Evolutionary conservation across 2,797 vertebrate species (phyloP).

Genomic region (Micropoecilia bifurca): DNA sequence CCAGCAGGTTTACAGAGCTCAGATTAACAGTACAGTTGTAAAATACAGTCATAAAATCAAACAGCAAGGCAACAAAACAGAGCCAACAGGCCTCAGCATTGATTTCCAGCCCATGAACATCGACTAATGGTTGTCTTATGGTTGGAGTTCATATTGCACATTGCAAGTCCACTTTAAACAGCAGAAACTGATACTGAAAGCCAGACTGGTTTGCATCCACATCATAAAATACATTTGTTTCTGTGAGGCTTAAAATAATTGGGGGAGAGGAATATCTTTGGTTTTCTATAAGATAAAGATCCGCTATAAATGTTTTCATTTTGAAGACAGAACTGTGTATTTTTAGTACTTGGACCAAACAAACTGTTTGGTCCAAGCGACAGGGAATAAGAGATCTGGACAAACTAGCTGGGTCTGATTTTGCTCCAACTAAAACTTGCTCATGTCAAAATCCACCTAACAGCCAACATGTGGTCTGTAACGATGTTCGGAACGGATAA

Average conservation of each 20-base stretch:
- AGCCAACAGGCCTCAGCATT: conserved; percentile 26
- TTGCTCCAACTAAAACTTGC: not conserved
- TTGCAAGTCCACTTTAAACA: not conserved
- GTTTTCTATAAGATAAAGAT: not conserved
- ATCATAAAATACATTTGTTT: not conserved
- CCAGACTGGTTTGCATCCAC: not conserved
- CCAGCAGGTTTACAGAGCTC: conserved; percentile 35
- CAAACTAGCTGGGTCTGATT: not conserved
- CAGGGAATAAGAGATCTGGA: not conserved
- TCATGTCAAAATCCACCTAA: not conserved
- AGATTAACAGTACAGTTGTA: conserved; percentile 58
- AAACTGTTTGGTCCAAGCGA: not conserved
- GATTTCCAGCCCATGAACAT: conserved; percentile 25
- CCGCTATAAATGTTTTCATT: not conserved
- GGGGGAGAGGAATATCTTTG: not conserved
- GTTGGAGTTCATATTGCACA: not conserved
- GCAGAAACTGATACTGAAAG: conserved; percentile 1
- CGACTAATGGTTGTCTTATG: not conserved
- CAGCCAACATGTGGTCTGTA: not conserved
- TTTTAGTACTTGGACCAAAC: not conserved
- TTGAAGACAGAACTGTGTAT: not conserved
- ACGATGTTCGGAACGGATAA: not conserved
- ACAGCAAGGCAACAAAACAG: conserved; percentile 28
- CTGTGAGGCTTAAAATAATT: not conserved
- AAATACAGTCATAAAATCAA: conserved; percentile 51